Base-by-base conservation (phyloP, 2,797 vertebrate genomes). In the Falco berigora region DNA sequence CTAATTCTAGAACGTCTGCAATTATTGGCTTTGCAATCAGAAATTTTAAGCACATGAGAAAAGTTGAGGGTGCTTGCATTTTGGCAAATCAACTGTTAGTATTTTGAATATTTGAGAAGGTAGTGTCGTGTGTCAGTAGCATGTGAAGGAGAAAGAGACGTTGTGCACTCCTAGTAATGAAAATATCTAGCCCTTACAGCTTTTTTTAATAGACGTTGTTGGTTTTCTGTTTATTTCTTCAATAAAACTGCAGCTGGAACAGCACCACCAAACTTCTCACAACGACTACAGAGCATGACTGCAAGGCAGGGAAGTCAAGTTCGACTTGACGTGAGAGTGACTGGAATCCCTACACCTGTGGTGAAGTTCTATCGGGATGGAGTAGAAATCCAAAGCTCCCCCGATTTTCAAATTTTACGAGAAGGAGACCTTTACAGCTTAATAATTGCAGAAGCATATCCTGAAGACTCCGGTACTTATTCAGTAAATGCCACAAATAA, bases 321-420 rank as follows among this genome's bases (percentile, higher is more conserved):
- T 91, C 98, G 98, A 97, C 98, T 99, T 98, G 99, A 99, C 62
- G 99, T 99, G 88, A 98, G 97, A 95, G 99, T 99, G 88, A 98
- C 99, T 88, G 99, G 99, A 97, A 99, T 99, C 99, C 99, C 99
- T 97, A 98, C 99, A 98, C 99, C 99, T 98, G 98, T 98, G 97
- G 99, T 99, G 95, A 99, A 99, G 98, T 99, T 99, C 98, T 99
- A 98, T 97, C 98, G 99, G 97, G 99, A 99, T 50, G 99, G 99
- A 98, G 99, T 99, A 23, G 99, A 99, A 99, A 99, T 99, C 96
- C 99, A 99, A 98, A 99, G 99, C 98, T 99, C 99, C 62, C 97
- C 98, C 58, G 99, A 99, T 99, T 99, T 99, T 96, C 98, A 98
- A 98, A 99, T 99, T 98, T 98, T 98, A 93, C 99, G 99, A 97